These are phyloP conservation scores for Tiaroga cobitis DNA, from an alignment of 2,797 vertebrate species.

Conservation along the genomic window DNA sequence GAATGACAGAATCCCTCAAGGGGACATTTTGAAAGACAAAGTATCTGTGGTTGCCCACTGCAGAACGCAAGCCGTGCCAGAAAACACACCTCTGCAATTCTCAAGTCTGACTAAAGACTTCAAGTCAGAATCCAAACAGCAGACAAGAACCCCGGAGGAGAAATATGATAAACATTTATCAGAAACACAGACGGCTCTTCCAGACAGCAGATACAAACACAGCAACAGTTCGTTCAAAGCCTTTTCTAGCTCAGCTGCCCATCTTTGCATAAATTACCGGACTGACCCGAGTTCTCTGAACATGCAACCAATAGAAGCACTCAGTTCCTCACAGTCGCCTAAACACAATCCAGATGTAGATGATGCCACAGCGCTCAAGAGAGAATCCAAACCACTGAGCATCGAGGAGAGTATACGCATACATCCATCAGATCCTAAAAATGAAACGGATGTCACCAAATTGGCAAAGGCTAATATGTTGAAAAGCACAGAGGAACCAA, in stretches of 20 bases:
- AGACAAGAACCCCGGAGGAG: constrained; percentile 64
- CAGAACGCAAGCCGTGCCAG: constrained; percentile 64
- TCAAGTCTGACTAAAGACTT: constrained; percentile 68
- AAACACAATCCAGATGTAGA: constrained; percentile 59
- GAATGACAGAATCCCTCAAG: constrained; percentile 44
- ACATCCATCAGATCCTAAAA: constrained; percentile 56
- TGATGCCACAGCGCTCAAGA: constrained; percentile 67
- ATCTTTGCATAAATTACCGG: constrained; percentile 60
- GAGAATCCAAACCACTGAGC: constrained; percentile 58
- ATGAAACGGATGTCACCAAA: constrained; percentile 64
- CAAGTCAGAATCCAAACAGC: constrained; percentile 66
- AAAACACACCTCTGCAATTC: constrained; percentile 64
- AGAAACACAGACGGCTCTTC: constrained; percentile 68
- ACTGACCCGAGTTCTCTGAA: constrained; percentile 48
- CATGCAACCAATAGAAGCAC: constrained; percentile 56
- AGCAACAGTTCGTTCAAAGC: constrained; percentile 62
- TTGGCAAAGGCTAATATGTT: constrained; percentile 47
- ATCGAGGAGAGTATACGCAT: constrained; percentile 64
- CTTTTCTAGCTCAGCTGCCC: constrained; percentile 62
- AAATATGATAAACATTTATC: constrained; percentile 67
- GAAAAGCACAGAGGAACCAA: constrained; percentile 57
- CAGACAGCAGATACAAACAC: constrained; percentile 68
- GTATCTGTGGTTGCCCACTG: constrained; percentile 60
- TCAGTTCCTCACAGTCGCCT: constrained; percentile 59
- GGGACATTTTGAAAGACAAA: constrained; percentile 56